phyloP scores from a whole-genome alignment of 2,888 invertebrate species.

The Rhogogaster chlorosoma region DNA sequence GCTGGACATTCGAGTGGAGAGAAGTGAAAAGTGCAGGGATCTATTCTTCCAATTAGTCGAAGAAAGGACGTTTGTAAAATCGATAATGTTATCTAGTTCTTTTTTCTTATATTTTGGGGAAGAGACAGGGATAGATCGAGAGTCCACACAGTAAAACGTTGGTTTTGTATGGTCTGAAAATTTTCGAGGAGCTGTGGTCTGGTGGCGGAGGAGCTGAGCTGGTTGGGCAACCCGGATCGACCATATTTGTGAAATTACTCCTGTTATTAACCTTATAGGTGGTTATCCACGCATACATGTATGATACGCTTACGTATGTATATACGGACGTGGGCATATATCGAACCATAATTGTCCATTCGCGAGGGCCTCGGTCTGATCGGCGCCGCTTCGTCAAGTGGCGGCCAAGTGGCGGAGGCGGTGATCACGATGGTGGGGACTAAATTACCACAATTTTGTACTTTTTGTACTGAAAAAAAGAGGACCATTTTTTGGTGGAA shows the following conservation, averaged over 20 bases:
- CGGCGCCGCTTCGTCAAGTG: constrained; percentile 50
- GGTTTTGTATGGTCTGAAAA: background rate
- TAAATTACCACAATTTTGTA: constrained; percentile 77
- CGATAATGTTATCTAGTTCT: background rate
- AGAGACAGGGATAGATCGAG: background rate
- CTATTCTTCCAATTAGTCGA: background rate
- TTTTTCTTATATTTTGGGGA: background rate
- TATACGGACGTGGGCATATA: constrained; percentile 57
- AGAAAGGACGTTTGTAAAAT: background rate
- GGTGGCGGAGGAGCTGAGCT: background rate
- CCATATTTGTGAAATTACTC: constrained; percentile 50
- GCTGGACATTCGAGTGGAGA: background rate
- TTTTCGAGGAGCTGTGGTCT: background rate
- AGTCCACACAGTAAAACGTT: background rate
- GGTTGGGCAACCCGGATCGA: constrained; percentile 8
- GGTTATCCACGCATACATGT: constrained; percentile 33
- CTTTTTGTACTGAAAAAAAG: constrained; percentile 72
- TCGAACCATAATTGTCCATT: constrained; percentile 71
- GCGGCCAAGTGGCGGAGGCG: constrained; percentile 50
- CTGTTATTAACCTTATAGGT: constrained; percentile 45
- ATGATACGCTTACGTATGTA: background rate
- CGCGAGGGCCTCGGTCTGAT: constrained; percentile 50
- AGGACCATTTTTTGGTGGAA: constrained; percentile 77
- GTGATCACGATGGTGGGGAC: constrained; percentile 64
- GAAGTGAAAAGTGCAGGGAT: constrained; percentile 9